Evolutionary conservation across 1,140 invertebrate species (phyloP).

Genomic region (Chironomus striatipennis): DNA sequence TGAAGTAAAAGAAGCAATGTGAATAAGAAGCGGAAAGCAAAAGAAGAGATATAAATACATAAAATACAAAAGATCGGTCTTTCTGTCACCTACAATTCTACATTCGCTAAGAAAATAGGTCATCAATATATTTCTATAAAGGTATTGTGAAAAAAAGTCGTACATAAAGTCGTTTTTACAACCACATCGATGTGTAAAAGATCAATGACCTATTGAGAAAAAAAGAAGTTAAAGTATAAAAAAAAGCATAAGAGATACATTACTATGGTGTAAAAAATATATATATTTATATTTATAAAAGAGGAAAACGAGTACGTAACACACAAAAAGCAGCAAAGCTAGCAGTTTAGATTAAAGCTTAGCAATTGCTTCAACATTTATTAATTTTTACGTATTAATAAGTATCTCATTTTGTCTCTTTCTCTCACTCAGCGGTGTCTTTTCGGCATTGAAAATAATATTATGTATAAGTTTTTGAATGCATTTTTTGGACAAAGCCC

Average conservation of each 20-base stretch:
- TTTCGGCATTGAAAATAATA: not conserved
- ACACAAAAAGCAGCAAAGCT: constrained; percentile 17
- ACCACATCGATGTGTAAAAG: constrained; percentile 7
- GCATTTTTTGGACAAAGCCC: too few species aligned
- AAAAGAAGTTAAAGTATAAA: constrained; percentile 22
- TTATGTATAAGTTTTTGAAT: too few species aligned
- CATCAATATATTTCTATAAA: not conserved
- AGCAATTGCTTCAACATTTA: constrained; percentile 1
- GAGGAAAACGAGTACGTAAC: constrained; percentile 21
- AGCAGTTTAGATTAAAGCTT: not conserved
- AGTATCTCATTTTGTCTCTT: not conserved
- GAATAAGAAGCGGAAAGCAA: constrained; percentile 23
- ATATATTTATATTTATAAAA: not conserved
- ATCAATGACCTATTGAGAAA: constrained; percentile 19
- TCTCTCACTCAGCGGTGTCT: not conserved
- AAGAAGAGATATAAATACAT: constrained; percentile 10
- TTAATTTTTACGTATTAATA: not conserved
- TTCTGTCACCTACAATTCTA: constrained; percentile 18
- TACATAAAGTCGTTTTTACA: constrained; percentile 13
- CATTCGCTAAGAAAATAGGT: constrained; percentile 11
- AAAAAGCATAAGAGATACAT: constrained; percentile 17
- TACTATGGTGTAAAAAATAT: not conserved
- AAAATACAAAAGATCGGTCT: constrained; percentile 20
- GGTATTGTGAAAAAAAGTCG: constrained; percentile 18
- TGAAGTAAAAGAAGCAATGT: not conserved